Conservation (phyloP, 2,888 invertebrate genomes). For the Pyrrhia umbra region DNA sequence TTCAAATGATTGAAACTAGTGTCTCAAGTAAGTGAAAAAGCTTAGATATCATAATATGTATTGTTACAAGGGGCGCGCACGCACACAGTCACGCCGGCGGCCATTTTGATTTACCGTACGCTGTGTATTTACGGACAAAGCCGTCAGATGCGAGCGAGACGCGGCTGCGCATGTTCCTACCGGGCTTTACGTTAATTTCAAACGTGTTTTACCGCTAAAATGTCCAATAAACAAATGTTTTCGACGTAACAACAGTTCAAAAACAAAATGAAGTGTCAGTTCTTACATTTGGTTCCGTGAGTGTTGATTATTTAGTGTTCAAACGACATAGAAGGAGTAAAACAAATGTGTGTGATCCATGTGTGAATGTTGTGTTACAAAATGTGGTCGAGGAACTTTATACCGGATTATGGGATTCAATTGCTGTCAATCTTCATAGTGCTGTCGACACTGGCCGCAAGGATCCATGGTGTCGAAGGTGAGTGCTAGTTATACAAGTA, state of each 20-base stretch:
- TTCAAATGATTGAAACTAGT: slow-evolving; percentile 56
- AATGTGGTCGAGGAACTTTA: slow-evolving; percentile 93
- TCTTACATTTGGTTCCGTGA: slow-evolving; percentile 90
- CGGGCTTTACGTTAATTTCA: slow-evolving; percentile 81
- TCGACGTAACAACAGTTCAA: slow-evolving; percentile 85
- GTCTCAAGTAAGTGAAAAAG: slow-evolving; percentile 47
- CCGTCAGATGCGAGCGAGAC: slow-evolving; percentile 90
- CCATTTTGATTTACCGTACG: slow-evolving; percentile 90
- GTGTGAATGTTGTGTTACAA: slow-evolving; percentile 91
- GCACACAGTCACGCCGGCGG: slow-evolving; percentile 83
- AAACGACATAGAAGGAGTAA: slow-evolving; percentile 87
- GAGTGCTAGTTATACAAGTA: slow-evolving; percentile 80
- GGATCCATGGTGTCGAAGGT: slow-evolving; percentile 91
- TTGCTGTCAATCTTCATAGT: slow-evolving; percentile 86
- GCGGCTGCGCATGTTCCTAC: slow-evolving; percentile 89
- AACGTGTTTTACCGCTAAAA: slow-evolving; percentile 90
- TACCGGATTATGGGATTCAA: slow-evolving; percentile 92
- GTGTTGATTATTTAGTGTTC: slow-evolving; percentile 85
- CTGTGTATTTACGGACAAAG: slow-evolving; percentile 90
- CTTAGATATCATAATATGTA: slow-evolving; percentile 65
- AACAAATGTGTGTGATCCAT: slow-evolving; percentile 90
- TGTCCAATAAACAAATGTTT: slow-evolving; percentile 81
- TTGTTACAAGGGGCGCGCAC: slow-evolving; percentile 80
- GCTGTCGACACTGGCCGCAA: slow-evolving; percentile 84
- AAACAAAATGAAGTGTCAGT: slow-evolving; percentile 90